Base-by-base conservation (phyloP, 2,797 vertebrate species). In the Lepus townsendii region DNA sequence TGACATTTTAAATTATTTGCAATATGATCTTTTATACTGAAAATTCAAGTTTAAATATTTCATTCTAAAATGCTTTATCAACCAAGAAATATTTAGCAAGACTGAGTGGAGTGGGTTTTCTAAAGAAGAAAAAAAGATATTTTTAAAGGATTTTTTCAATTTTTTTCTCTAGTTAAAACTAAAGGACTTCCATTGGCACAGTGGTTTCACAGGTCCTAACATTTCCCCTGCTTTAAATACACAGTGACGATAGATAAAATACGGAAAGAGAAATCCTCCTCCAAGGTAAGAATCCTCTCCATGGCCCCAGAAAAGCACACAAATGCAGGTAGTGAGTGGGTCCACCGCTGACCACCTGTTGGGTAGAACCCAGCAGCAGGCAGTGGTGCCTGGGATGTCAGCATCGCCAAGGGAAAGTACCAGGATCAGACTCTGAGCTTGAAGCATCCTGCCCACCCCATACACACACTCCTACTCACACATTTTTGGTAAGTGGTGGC, bases 91-190 rank as follows among this genome's bases (percentile, higher is more conserved):
- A 47, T 14, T 90, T 87, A 80, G 63, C 69, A 77, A 73, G 83
- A 66, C 68, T 47, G 32, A 68, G 2, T 69, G 24, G 63, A 57
- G 57, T 84, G 42, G 50, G 26, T 72, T 95, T 93, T 92, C 22
- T 60, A 72, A 77, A 66, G 30, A 13, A 92, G 54, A 71, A 75
- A 83, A 91, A 76, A 3, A 77, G 1, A 75, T 47, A 27, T 82
- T 77, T 87, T 93, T 66, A 85, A 93, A 71, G 27, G 27, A 63
- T 95, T 94, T 96, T 95, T 94, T 96, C 80, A n/a, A 82, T 5
- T 82, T 68, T 35, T 82, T 80, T 57, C 54, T 57, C 84, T 42
- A 8, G n/a, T 84, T 95, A 69, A 69, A 32, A 83, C 3, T 32
- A 79, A 65, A 86, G 32, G 73, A 79, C 63, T 92, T 91, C 38